A percentile compares a stretch with the other conserved stretches of the same genome.
Conservation (phyloP, 37 sponge, comb jelly and placozoan genomes). For the Ephydatia muelleri region DNA sequence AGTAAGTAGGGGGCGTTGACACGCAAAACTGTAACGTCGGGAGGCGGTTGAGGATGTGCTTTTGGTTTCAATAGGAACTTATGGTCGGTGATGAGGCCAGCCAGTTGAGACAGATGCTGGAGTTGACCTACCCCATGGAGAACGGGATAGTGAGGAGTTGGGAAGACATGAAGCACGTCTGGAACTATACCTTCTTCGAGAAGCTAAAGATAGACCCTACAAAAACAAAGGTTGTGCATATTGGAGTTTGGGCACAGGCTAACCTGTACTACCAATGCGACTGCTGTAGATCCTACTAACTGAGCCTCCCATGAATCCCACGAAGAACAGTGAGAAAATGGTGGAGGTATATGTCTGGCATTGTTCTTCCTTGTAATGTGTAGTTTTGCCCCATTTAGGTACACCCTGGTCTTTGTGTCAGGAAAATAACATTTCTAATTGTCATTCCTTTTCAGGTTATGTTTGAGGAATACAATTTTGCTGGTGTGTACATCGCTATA, state of each 20-base stretch:
- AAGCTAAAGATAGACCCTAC: constrained; percentile 88
- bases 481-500: constrained; percentile 97
- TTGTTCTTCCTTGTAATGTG: not conserved
- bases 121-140: constrained; percentile 99
- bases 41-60: no score
- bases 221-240: constrained; percentile 84
- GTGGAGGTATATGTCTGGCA: constrained; percentile 90
- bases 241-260: no score
- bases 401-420: no score
- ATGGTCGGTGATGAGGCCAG: constrained; percentile 99
- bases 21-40: no score
- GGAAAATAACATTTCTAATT: no score
- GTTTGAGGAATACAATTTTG: constrained; percentile 97
- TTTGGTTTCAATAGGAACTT: constrained; percentile 70
- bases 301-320: constrained; percentile 99
- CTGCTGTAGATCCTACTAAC: constrained; percentile 89
- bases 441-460: constrained; percentile 82
- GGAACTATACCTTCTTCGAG: constrained; percentile 98
- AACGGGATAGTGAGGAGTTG: constrained; percentile 99
- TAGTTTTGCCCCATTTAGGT: no score
- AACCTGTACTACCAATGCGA: no score
- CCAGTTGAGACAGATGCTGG: constrained; percentile 92
- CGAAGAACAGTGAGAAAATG: constrained; percentile 99
- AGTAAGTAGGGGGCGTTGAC: constrained; percentile 48
- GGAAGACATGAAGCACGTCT: constrained; percentile 99